A percentile compares a stretch with the other conserved stretches of the same genome.
Evolutionary conservation across 2,888 invertebrate species (phyloP).

Genomic region (Amiota minor): DNA sequence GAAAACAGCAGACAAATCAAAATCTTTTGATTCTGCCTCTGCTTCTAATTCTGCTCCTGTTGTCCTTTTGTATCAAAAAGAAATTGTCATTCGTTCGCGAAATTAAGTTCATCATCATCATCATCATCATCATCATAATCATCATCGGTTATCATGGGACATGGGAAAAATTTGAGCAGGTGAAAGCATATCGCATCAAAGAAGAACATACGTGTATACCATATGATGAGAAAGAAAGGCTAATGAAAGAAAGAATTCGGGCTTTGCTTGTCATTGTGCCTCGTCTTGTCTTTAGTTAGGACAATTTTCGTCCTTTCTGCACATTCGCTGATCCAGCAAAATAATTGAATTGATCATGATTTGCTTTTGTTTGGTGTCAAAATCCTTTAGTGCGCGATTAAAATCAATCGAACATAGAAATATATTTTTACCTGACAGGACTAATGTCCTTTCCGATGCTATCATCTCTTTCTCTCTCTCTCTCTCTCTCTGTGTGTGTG

Average conservation of each 20-base stretch:
- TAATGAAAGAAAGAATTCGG: too few species aligned
- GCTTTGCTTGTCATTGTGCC: too few species aligned
- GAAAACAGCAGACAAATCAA: too few species aligned
- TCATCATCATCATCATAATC: too few species aligned
- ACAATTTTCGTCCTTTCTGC: too few species aligned
- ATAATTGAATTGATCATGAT: conserved; percentile 70
- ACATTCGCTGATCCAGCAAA: conserved; percentile 36
- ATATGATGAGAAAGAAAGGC: too few species aligned
- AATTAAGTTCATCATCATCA: conserved; percentile 11
- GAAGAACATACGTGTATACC: too few species aligned
- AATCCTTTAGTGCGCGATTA: conserved; percentile 34
- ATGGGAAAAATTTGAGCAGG: conserved; percentile 60
- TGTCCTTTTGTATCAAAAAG: conserved; percentile 6
- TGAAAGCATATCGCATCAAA: conserved; percentile 42
- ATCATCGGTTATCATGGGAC: conserved; percentile 50
- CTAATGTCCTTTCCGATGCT: conserved; percentile 33
- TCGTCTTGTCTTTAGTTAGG: too few species aligned
- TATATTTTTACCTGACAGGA: conserved; percentile 44
- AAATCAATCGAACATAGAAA: conserved; percentile 45
- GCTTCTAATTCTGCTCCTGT: not conserved
- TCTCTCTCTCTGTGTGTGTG: too few species aligned
- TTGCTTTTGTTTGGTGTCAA: conserved; percentile 59
- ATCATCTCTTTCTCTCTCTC: too few species aligned
- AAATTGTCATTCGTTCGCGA: conserved; percentile 38
- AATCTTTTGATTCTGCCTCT: not conserved